Evolutionary conservation across 2,888 invertebrate species (phyloP).

Genomic region (Ceramica pisi): DNA sequence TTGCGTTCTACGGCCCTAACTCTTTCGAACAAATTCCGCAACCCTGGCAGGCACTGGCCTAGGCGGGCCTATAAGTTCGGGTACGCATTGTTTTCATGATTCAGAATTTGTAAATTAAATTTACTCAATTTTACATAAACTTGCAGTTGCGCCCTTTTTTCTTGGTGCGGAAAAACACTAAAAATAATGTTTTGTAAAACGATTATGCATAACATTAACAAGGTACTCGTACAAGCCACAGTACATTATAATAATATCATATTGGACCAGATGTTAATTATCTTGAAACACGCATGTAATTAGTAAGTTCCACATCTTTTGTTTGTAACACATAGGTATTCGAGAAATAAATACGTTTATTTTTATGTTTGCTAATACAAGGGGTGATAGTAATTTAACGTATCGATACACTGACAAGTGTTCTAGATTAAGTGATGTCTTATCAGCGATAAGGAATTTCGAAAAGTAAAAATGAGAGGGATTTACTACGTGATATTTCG

Average conservation of each 20-base stretch:
- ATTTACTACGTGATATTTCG: too few relatives aligned
- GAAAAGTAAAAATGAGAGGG: too few relatives aligned
- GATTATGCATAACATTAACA: slow-evolving; percentile 8
- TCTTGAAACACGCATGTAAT: neutral
- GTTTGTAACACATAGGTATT: neutral
- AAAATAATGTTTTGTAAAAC: slow-evolving; percentile 8
- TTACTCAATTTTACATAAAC: neutral
- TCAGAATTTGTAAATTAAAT: neutral
- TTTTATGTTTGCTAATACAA: neutral
- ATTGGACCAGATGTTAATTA: slow-evolving; percentile 6
- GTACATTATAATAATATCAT: too few relatives aligned
- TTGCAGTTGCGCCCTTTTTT: neutral
- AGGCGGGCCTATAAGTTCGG: neutral
- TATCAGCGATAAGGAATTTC: too few relatives aligned
- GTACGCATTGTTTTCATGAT: neutral
- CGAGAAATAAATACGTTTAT: neutral
- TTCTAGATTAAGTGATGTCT: too few relatives aligned
- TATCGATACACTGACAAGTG: too few relatives aligned
- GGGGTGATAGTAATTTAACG: neutral
- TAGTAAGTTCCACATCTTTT: neutral
- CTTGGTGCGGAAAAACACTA: neutral
- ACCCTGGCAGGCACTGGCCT: too few relatives aligned
- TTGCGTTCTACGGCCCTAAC: too few relatives aligned
- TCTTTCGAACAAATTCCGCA: too few relatives aligned
- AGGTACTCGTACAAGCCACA: too few relatives aligned